A percentile compares a stretch with the other conserved stretches of the same genome.
Evolutionary conservation across 37 sponge, comb jelly and placozoan species (phyloP).

Genomic region (Eunapius fragilis): DNA sequence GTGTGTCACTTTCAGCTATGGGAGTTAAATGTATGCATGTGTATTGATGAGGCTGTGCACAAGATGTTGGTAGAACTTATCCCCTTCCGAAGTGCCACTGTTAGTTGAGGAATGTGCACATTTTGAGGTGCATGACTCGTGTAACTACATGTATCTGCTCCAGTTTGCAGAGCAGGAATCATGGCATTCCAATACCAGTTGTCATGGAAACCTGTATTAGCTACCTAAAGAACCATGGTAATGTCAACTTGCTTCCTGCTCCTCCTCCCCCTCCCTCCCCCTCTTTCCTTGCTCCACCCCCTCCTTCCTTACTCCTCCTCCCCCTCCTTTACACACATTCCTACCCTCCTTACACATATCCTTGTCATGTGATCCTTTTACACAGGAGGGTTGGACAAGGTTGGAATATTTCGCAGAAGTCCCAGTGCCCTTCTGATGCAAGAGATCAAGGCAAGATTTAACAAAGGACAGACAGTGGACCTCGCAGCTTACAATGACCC

Average conservation of each 20-base stretch:
- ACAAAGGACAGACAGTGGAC: constrained; percentile 71
- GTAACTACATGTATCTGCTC: too few species aligned
- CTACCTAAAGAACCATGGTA: constrained; percentile 26
- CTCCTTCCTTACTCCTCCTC: not conserved
- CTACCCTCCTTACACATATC: too few species aligned
- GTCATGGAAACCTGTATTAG: constrained; percentile 50
- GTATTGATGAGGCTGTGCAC: too few species aligned
- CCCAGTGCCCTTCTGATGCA: constrained; percentile 45
- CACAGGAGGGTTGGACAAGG: constrained; percentile 51
- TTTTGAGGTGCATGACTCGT: too few species aligned
- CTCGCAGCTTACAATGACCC: constrained; percentile 61
- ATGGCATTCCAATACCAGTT: constrained; percentile 43
- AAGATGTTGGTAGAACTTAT: too few species aligned
- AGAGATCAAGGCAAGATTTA: constrained; percentile 56
- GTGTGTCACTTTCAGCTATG: too few species aligned
- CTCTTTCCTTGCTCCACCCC: not conserved
- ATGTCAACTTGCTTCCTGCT: not conserved
- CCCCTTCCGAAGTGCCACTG: too few species aligned
- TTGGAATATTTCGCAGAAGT: constrained; percentile 84
- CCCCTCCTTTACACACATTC: not conserved
- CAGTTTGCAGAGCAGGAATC: constrained; percentile 28
- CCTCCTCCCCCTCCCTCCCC: constrained; percentile 11
- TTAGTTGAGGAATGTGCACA: too few species aligned
- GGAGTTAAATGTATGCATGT: too few species aligned
- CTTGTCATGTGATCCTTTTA: not conserved